Evolutionary conservation across 2,888 invertebrate genomes (phyloP), one percentile per base, ranked within the genome.

Genomic region (Cyaniris semiargus): DNA sequence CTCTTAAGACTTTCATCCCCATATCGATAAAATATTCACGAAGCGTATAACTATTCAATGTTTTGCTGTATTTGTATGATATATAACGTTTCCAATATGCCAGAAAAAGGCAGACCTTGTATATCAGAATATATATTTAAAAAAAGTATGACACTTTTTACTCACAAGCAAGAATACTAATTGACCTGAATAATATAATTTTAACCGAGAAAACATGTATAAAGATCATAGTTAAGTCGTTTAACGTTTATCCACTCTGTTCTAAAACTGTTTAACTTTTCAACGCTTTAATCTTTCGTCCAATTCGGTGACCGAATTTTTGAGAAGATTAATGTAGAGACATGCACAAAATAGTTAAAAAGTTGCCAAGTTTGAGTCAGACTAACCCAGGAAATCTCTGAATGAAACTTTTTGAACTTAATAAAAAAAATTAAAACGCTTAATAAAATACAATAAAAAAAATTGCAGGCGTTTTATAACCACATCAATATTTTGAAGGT

Each of bases 211-310:
- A 66, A 66, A 66, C 27, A 15, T 66, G 66, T 66, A 5, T 66
- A 18, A 66, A 21, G 27, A 27, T 27, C 27, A 66, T 27, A 66
- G 66, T 27, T 27, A 66, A 27, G 15, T 66, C 27, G 66, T 27
- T 66, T 66, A 66, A 66, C 27, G 27, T 15, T 66, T 66, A 66
- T 66, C 60, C 58, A 58, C 58, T 27, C 27, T 66, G 13, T 27
- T 66, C 66, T 66, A 66, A 27, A 66, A 66, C 66, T 27, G 27
- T 66, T 66, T 27, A 66, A 66, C 66, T 66, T 66, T 27, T 66
- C 27, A 66, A 66, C 66, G 23, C 15, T 23, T 10, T 27, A 27
- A 66, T 66, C 66, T 66, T 15, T 66, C 23, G 60, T 60, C 66
- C 27, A 27, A 66, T 27, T 66, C 27, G 15, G 27, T 66, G 66